phyloP scores from a whole-genome alignment of 2,888 invertebrate genomes.

The Herminia tarsipennalis region DNA sequence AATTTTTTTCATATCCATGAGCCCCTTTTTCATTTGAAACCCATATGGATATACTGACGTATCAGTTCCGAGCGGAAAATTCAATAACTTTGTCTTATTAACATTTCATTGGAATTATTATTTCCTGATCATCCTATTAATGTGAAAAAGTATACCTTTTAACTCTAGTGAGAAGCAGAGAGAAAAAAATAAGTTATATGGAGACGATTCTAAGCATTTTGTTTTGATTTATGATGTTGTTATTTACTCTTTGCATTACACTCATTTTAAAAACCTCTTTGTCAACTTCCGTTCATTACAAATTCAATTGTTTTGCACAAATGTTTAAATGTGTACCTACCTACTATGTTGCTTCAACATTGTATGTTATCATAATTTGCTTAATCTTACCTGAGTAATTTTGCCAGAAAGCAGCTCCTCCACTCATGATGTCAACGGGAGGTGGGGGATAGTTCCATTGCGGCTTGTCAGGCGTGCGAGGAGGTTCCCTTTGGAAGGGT shows the following conservation, averaged over 20 bases:
- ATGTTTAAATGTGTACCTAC: too few relatives aligned
- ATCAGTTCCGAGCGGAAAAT: constrained; percentile 48
- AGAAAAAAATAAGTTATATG: too few relatives aligned
- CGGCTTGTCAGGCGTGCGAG: constrained; percentile 78
- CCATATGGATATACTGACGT: constrained; percentile 49
- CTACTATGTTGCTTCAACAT: too few relatives aligned
- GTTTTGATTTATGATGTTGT: not conserved
- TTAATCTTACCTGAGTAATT: constrained; percentile 93
- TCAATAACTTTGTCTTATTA: constrained; percentile 58
- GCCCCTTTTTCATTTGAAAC: constrained; percentile 58
- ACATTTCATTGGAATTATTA: constrained; percentile 31
- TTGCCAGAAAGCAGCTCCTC: constrained; percentile 95
- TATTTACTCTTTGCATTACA: too few relatives aligned
- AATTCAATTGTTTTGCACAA: too few relatives aligned
- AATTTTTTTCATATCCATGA: constrained; percentile 56
- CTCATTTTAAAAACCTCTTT: too few relatives aligned
- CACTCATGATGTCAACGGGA: constrained; percentile 91
- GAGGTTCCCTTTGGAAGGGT: constrained; percentile 77
- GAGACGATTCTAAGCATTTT: too few relatives aligned
- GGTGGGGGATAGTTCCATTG: constrained; percentile 85
- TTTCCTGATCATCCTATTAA: too few relatives aligned
- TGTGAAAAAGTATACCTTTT: too few relatives aligned
- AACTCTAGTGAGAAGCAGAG: too few relatives aligned
- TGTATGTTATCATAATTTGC: too few relatives aligned
- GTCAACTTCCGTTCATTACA: too few relatives aligned